Evolutionary conservation across 1,140 invertebrate genomes (phyloP).

Genomic region (Eciton burchellii): DNA sequence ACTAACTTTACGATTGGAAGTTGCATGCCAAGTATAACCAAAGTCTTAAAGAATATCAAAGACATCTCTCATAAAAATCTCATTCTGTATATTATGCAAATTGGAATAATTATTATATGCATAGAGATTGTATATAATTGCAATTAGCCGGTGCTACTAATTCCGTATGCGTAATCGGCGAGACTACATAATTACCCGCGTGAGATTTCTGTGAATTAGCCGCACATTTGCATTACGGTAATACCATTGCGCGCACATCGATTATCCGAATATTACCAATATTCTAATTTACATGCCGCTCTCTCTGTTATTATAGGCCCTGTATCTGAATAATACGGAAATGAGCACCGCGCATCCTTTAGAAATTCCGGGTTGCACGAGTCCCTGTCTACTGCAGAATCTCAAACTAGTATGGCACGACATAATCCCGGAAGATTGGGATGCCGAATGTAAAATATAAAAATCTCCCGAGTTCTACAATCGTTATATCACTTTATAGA

Average conservation of each 20-base stretch:
- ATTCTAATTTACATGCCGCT: background rate
- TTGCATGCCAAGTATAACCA: background rate
- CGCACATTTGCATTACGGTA: background rate
- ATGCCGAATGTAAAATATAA: slow-evolving; percentile 83
- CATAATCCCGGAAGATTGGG: slow-evolving; percentile 86
- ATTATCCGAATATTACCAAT: background rate
- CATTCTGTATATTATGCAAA: background rate
- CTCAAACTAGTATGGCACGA: slow-evolving; percentile 82
- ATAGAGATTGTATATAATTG: background rate
- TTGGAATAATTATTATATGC: background rate
- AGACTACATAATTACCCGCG: background rate
- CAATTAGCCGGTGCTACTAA: background rate
- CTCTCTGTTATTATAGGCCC: slow-evolving; percentile 59
- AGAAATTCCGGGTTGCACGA: slow-evolving; percentile 84
- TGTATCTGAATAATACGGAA: slow-evolving; percentile 77
- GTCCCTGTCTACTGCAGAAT: slow-evolving; percentile 83
- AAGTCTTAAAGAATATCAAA: background rate
- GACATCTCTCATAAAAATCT: background rate
- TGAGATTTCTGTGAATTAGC: slow-evolving; percentile 1
- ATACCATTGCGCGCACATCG: background rate
- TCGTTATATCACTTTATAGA: background rate
- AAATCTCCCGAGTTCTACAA: background rate
- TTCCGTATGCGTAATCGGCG: background rate
- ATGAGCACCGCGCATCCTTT: slow-evolving; percentile 66
- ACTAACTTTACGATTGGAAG: slow-evolving; percentile 15